Evolutionary conservation across 2,888 invertebrate species (phyloP).

Genomic region (Ormyrus pomaceus): DNA sequence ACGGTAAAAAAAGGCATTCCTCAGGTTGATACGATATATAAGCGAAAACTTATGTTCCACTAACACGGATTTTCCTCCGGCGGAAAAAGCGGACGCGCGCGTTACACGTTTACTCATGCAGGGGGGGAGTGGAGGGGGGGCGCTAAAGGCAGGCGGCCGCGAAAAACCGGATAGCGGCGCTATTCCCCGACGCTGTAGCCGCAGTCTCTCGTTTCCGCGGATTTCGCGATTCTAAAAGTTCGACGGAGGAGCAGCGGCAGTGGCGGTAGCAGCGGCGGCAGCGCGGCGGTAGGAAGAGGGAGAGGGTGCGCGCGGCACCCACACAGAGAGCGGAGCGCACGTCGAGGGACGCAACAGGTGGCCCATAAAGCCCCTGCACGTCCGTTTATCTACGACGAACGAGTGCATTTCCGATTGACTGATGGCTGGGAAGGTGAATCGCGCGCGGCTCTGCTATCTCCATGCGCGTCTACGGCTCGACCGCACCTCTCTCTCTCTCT

Average conservation of each 20-base stretch:
- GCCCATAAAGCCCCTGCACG: slow-evolving; percentile 75
- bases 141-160: neutral
- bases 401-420: slow-evolving; percentile 75
- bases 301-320: neutral
- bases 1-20: too few species aligned
- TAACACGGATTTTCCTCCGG: too few species aligned
- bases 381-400: slow-evolving; percentile 76
- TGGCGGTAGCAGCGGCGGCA: neutral
- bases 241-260: slow-evolving; percentile 13
- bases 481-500: neutral
- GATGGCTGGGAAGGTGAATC: slow-evolving; percentile 74
- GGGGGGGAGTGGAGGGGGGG: too few species aligned
- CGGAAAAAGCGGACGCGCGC: too few species aligned
- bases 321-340: slow-evolving; percentile 11
- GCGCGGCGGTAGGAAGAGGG: slow-evolving; percentile 1
- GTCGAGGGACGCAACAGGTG: slow-evolving; percentile 71
- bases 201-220: slow-evolving; percentile 22
- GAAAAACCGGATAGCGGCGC: neutral
- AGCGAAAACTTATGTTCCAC: too few species aligned
- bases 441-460: slow-evolving; percentile 57
- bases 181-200: slow-evolving; percentile 40
- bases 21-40: too few species aligned
- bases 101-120: too few species aligned
- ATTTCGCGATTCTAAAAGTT: slow-evolving; percentile 55
- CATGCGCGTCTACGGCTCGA: too few species aligned